These are phyloP conservation scores for Climacteris rufus DNA, from an alignment of 2,113 vertebrate genomes.

Conservation along the genomic window DNA sequence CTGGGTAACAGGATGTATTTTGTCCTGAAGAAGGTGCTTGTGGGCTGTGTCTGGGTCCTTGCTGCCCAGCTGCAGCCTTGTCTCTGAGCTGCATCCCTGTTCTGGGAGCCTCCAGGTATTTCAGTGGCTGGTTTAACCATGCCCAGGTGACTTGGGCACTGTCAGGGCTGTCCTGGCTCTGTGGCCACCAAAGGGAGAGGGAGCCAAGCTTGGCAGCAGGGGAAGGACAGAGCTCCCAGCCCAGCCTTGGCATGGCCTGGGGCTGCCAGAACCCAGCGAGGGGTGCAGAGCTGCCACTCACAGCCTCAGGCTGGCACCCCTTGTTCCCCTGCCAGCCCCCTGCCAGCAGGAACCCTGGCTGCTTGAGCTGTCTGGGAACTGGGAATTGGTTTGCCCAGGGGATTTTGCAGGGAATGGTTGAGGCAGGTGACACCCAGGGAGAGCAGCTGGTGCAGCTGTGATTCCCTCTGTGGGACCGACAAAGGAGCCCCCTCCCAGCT, in stretches of 20 bases:
- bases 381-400: no score
- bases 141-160: rapidly evolving
- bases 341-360: rapidly evolving
- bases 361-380: not conserved
- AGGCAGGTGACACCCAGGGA: not conserved
- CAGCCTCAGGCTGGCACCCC: not conserved
- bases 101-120: not conserved
- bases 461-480: not conserved
- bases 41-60: not conserved
- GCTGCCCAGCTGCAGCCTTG: not conserved
- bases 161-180: not conserved
- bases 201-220: not conserved
- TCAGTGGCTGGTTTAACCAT: not conserved
- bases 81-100: not conserved
- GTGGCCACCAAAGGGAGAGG: not conserved
- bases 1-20: not conserved
- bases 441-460: not conserved
- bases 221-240: not conserved
- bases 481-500: not conserved
- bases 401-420: not conserved
- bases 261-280: not conserved
- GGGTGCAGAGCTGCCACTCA: not conserved
- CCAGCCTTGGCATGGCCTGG: not conserved
- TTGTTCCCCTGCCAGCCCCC: not conserved
- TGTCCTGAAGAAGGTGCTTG: not conserved